A percentile compares a stretch with the other conserved stretches of the same genome.
phyloP scores from a whole-genome alignment of 1,140 invertebrate species.

The Globodera rostochiensis region DNA sequence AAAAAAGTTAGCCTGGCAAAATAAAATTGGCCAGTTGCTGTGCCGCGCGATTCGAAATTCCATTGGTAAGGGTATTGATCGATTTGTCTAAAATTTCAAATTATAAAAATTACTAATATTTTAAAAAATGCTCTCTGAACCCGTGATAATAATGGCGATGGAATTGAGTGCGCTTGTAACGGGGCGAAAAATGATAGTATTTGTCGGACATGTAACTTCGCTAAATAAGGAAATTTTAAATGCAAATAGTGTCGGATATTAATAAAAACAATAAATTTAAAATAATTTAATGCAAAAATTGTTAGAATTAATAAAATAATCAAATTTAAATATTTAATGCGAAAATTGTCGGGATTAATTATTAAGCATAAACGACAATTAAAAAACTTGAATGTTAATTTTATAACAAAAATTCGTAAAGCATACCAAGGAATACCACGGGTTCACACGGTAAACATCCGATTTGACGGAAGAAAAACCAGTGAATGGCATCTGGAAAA shows the following conservation, averaged over 20 bases:
- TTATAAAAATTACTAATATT: neutral
- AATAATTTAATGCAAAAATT: neutral
- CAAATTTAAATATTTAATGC: too few species aligned
- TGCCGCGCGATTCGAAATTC: constrained; percentile 15
- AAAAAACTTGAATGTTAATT: neutral
- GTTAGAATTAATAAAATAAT: neutral
- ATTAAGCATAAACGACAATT: neutral
- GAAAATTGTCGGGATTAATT: too few species aligned
- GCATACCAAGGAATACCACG: constrained; percentile 13
- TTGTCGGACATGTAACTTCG: constrained; percentile 22
- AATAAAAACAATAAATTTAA: neutral
- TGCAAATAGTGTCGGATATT: neutral
- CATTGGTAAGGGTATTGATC: constrained; percentile 25
- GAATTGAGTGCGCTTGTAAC: constrained; percentile 29
- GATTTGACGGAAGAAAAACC: constrained; percentile 22
- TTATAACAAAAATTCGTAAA: neutral
- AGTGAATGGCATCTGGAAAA: constrained; percentile 13
- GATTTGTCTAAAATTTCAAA: constrained; percentile 12
- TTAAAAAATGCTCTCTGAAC: neutral
- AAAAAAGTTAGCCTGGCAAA: constrained; percentile 6
- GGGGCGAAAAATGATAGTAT: constrained; percentile 25
- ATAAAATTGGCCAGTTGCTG: constrained; percentile 27
- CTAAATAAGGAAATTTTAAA: neutral
- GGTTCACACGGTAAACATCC: constrained; percentile 11
- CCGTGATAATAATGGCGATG: constrained; percentile 30